phyloP scores from a whole-genome alignment of 2,888 invertebrate species.

The Dugesia japonica region DNA sequence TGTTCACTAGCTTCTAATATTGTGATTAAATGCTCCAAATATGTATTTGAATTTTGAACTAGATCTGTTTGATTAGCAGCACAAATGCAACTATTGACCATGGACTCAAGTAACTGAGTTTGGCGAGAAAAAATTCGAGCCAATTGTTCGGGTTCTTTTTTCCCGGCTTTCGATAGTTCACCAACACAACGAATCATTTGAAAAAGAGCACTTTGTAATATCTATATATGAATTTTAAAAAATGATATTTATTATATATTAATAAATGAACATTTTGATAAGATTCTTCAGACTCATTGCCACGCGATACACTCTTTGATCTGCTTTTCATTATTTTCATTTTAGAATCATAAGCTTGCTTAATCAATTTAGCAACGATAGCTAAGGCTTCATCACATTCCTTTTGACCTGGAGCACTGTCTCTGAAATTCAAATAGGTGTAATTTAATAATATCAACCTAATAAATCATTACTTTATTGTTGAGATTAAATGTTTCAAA shows the following conservation, averaged over 20 bases:
- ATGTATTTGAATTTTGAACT: constrained; percentile 9
- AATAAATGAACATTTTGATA: neutral
- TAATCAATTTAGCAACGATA: neutral
- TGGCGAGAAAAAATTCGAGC: neutral
- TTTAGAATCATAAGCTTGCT: neutral
- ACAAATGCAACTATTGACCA: constrained; percentile 26
- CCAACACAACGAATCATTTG: neutral
- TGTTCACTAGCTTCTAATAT: constrained; percentile 79
- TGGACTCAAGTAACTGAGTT: constrained; percentile 13
- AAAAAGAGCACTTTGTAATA: neutral
- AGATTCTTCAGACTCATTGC: neutral
- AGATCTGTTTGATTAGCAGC: constrained; percentile 23
- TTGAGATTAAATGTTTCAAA: neutral
- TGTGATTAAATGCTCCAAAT: constrained; percentile 72
- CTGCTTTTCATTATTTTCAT: constrained; percentile 3
- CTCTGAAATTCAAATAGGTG: constrained; percentile 53
- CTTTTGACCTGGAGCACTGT: constrained; percentile 82
- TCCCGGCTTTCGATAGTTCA: neutral
- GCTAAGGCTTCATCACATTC: constrained; percentile 69
- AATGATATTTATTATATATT: neutral
- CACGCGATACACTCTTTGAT: neutral
- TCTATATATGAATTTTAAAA: neutral
- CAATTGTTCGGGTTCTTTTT: constrained; percentile 17
- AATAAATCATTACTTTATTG: constrained; percentile 2
- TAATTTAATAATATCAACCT: neutral